These are phyloP conservation scores for Oedothorax gibbosus DNA, from an alignment of 1,140 invertebrate genomes.

Conservation along the genomic window DNA sequence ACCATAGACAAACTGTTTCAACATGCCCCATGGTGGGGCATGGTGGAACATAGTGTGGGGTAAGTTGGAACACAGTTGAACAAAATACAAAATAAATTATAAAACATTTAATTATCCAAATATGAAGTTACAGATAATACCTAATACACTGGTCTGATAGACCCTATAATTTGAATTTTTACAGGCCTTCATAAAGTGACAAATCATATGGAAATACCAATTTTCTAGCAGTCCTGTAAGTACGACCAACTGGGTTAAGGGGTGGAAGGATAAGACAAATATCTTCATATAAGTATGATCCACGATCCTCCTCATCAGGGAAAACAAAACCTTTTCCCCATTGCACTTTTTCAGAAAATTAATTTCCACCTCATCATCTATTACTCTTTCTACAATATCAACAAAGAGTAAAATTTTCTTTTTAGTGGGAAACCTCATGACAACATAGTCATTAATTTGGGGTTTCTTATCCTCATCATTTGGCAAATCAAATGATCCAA, in stretches of 20 bases:
- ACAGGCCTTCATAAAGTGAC: slow-evolving; percentile 31
- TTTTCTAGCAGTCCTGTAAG: slow-evolving; percentile 33
- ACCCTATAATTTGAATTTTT: slow-evolving; percentile 15
- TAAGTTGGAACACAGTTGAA: slow-evolving; percentile 33
- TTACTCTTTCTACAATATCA: slow-evolving; percentile 10
- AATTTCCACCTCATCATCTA: slow-evolving; percentile 26
- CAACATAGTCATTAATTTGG: slow-evolving; percentile 36
- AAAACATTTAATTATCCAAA: no score
- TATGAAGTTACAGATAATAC: slow-evolving; percentile 34
- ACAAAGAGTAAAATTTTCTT: slow-evolving; percentile 31
- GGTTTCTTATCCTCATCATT: slow-evolving; percentile 34
- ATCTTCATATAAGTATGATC: slow-evolving; percentile 28
- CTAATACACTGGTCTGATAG: slow-evolving; percentile 19
- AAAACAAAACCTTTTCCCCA: slow-evolving; percentile 21
- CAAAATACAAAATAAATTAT: slow-evolving; percentile 9
- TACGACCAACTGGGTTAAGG: slow-evolving; percentile 1
- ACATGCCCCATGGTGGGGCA: slow-evolving; percentile 16
- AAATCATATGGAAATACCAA: slow-evolving; percentile 29
- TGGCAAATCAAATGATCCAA: slow-evolving; percentile 27
- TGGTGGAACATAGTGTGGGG: slow-evolving; percentile 21
- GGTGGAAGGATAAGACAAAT: slow-evolving; percentile 32
- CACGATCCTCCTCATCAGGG: slow-evolving; percentile 34
- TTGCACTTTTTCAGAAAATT: slow-evolving; percentile 31
- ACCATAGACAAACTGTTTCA: slow-evolving; percentile 13
- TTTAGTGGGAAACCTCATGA: slow-evolving; percentile 28